These are phyloP conservation scores for Squalus acanthias DNA, from an alignment of 2,797 vertebrate genomes.

Conservation along the genomic window DNA sequence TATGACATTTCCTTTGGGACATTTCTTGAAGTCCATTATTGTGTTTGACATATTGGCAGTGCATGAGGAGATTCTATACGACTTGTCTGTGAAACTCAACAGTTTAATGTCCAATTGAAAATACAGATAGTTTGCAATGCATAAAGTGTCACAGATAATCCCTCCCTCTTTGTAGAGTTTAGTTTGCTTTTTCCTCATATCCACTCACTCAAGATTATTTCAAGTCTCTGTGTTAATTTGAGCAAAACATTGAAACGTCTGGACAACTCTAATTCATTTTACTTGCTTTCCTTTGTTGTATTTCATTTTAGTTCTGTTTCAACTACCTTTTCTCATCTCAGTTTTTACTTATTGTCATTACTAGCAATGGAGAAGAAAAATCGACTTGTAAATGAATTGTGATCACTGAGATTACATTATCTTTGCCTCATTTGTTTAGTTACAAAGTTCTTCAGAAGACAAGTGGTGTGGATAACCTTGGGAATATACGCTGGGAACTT, in stretches of 20 bases:
- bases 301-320: background rate
- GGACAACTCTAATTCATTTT: background rate
- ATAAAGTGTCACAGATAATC: background rate
- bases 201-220: background rate
- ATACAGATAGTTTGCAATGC: background rate
- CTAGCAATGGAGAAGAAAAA: background rate
- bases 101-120: background rate
- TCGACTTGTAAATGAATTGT: conserved; percentile 13
- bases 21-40: background rate
- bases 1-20: background rate
- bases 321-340: background rate
- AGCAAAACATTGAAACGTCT: background rate
- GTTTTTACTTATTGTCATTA: background rate
- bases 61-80: background rate
- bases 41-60: background rate
- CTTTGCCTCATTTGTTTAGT: conserved; percentile 46
- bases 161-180: background rate
- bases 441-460: conserved; percentile 61
- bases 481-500: conserved; percentile 61
- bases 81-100: background rate
- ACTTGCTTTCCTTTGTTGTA: background rate
- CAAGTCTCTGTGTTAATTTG: background rate
- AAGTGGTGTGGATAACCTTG: conserved; percentile 54
- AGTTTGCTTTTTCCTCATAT: background rate
- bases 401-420: conserved; percentile 28